Base-by-base conservation (phyloP, 2,113 vertebrate genomes). In the Hydrochoerus hydrochaeris region DNA sequence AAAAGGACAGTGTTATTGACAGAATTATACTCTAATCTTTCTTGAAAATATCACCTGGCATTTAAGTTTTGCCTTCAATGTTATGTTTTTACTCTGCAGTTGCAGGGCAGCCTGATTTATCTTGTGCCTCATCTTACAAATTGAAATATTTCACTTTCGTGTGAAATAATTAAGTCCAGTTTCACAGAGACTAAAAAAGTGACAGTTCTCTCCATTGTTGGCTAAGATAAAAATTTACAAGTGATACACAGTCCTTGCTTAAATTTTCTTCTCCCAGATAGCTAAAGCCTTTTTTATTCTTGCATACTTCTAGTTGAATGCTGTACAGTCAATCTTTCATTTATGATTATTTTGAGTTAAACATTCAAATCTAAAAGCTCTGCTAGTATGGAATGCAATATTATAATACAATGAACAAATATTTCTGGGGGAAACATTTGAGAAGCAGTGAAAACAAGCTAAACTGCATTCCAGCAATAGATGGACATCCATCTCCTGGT, bases 401-500 rank as follows among this genome's bases (percentile, higher is more conserved):
- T 84, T 44, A 89, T 93, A 96, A 95, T 89, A 84, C 86, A 96
- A 65, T 41, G 49, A 88, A 41, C 85, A 95, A 90, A 49, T 94
- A 88, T 90, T 87, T 96, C 94, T 95, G 57, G 75, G 32, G 52
- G 2, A 20, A 57, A 90, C 41, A 60, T 20, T 54, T 78, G 85
- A 94, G 94, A 95, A 83, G 38, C 58, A 17, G 78, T 93, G 38
- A 84, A 95, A 97, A 95, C 90, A 95, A 97, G 77, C 85, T 92
- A 54, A 94, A 88, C 95, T 91, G 73, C 96, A 96, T 97, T 97
- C 97, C 96, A 91, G 60, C 58, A 62, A 82, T 88, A 63, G 88
- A 88, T 96, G 92, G 92, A 96, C 94, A 92, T 89, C 63, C 65
- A 94, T 89, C 52, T 84, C 83, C 91, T 96, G 69, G 62, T 94